Evolutionary conservation across 2,888 invertebrate genomes (phyloP).

Genomic region (Julus scandinavius): DNA sequence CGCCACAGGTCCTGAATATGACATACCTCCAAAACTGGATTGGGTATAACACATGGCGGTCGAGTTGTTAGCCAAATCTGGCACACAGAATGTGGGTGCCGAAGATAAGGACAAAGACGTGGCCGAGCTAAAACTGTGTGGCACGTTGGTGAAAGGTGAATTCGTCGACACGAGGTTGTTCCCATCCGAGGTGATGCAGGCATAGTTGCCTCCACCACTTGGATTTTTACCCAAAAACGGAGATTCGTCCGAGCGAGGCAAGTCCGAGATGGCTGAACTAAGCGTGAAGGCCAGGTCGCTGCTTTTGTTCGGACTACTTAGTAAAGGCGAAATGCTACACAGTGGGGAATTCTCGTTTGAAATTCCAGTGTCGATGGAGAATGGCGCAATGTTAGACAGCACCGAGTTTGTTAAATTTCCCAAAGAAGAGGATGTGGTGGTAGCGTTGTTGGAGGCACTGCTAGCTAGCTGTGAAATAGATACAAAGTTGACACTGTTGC

Average conservation of each 20-base stretch:
- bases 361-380: conserved; percentile 56
- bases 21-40: neutral
- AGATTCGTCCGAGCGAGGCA: conserved; percentile 40
- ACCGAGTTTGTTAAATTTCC: conserved; percentile 45
- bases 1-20: neutral
- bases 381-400: conserved; percentile 25
- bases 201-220: conserved; percentile 6
- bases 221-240: conserved; percentile 7
- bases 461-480: conserved; percentile 58
- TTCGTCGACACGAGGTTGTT: neutral
- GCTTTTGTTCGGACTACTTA: conserved; percentile 57
- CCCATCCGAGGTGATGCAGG: neutral
- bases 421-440: neutral
- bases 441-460: conserved; percentile 48
- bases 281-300: conserved; percentile 50
- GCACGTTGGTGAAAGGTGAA: neutral
- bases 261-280: conserved; percentile 48
- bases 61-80: conserved; percentile 32
- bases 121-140: conserved; percentile 4
- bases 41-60: neutral
- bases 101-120: conserved; percentile 33
- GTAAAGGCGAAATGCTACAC: conserved; percentile 57
- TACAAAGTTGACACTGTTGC: conserved; percentile 56
- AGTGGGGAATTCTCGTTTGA: conserved; percentile 58
- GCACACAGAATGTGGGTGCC: conserved; percentile 47